phyloP scores from a whole-genome alignment of 2,888 invertebrate species.

The Iselma pallidipennis region DNA sequence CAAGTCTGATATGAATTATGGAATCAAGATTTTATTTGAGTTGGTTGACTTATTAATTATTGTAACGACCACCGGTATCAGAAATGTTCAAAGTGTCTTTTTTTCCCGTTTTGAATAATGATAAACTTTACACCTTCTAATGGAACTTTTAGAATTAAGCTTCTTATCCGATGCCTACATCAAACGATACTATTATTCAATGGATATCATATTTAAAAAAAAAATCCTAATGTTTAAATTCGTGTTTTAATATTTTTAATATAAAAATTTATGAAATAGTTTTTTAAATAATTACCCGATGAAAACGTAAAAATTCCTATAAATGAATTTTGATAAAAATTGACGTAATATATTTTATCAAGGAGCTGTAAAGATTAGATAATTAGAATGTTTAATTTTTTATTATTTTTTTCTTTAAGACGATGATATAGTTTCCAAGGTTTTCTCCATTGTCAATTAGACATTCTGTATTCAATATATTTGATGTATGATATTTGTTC shows the following conservation, averaged over 20 bases:
- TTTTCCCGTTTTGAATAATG: conserved; percentile 31
- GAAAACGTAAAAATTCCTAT: conserved; percentile 19
- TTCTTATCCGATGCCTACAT: conserved; percentile 36
- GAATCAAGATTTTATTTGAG: not conserved
- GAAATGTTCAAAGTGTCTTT: not conserved
- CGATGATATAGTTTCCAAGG: too few species aligned
- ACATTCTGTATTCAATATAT: not conserved
- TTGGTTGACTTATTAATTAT: not conserved
- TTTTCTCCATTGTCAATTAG: too few species aligned
- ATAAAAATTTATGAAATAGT: conserved; percentile 12
- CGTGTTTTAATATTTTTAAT: conserved; percentile 26
- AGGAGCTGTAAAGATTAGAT: too few species aligned
- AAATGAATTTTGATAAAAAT: too few species aligned
- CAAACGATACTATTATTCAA: conserved; percentile 36
- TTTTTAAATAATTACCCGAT: too few species aligned
- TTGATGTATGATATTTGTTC: not conserved
- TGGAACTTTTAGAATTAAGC: conserved; percentile 34
- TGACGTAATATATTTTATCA: too few species aligned
- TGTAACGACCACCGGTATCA: not conserved
- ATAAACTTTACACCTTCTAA: conserved; percentile 40
- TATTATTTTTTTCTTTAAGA: too few species aligned
- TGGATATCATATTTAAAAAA: conserved; percentile 23
- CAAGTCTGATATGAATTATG: not conserved
- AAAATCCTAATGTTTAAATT: conserved; percentile 33
- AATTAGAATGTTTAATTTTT: too few species aligned